phyloP scores from a whole-genome alignment of 1,140 invertebrate species.

The Aphaenogaster floridana region DNA sequence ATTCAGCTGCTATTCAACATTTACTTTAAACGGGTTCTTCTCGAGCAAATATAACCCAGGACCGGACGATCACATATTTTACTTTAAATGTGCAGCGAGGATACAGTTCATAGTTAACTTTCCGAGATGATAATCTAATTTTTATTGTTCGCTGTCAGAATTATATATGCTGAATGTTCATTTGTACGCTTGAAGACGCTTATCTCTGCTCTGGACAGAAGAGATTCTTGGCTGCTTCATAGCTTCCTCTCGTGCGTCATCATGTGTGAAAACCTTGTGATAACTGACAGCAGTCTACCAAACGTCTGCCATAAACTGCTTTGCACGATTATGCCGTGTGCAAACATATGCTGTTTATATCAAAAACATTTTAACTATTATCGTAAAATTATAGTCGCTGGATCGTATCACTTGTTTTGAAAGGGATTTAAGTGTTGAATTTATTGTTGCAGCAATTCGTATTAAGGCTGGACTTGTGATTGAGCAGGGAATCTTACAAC shows the following conservation, averaged over 20 bases:
- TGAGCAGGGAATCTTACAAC: neutral
- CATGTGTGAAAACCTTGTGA: constrained; percentile 65
- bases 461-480: neutral
- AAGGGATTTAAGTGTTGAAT: neutral
- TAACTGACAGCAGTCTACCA: constrained; percentile 36
- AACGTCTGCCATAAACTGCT: constrained; percentile 12
- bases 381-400: neutral
- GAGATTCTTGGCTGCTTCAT: constrained; percentile 56
- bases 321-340: neutral
- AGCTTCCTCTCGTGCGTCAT: constrained; percentile 67
- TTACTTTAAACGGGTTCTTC: constrained; percentile 39
- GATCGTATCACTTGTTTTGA: neutral
- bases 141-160: constrained; percentile 13
- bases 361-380: neutral
- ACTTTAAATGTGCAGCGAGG: neutral
- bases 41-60: neutral
- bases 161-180: neutral
- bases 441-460: neutral
- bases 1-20: constrained; percentile 14
- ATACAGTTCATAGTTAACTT: neutral
- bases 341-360: neutral
- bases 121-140: neutral
- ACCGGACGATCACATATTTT: neutral
- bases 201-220: constrained; percentile 54
- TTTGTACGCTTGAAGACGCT: constrained; percentile 38